Evolutionary conservation across 2,797 vertebrate genomes (phyloP).

Genomic region (Enteromius fasciolatus): DNA sequence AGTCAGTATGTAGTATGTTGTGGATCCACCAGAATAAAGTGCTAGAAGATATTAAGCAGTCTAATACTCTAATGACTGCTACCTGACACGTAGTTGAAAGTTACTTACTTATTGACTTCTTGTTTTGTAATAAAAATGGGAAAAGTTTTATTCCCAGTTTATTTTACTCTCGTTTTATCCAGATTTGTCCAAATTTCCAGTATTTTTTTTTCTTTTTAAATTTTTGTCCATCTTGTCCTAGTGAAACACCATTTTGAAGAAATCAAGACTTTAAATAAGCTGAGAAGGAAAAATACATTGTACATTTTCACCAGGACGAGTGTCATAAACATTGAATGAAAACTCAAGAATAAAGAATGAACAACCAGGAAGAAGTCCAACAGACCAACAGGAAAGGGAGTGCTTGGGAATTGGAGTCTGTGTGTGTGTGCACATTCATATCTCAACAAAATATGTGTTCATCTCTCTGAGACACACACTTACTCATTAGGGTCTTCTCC

Average conservation of each 20-base stretch:
- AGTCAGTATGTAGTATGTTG: too few relatives aligned
- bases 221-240: background rate
- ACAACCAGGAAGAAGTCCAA: constrained; percentile 20
- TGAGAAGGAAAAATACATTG: background rate
- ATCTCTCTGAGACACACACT: constrained; percentile 67
- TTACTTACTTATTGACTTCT: too few relatives aligned
- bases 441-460: constrained; percentile 55
- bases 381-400: constrained; percentile 2
- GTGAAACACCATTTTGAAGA: background rate
- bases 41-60: too few relatives aligned
- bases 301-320: constrained; percentile 1
- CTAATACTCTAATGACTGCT: too few relatives aligned
- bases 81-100: too few relatives aligned
- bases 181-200: background rate
- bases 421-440: constrained; percentile 12
- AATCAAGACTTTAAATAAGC: constrained; percentile 14
- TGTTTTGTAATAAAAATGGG: background rate
- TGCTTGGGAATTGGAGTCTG: background rate
- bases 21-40: too few relatives aligned
- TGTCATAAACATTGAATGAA: background rate
- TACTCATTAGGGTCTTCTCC: constrained; percentile 67
- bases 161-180: background rate
- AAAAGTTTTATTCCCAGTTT: too few relatives aligned
- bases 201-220: background rate
- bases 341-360: constrained; percentile 7